Conservation (phyloP, 2,888 invertebrate genomes). For the Napeogenes sylphis region DNA sequence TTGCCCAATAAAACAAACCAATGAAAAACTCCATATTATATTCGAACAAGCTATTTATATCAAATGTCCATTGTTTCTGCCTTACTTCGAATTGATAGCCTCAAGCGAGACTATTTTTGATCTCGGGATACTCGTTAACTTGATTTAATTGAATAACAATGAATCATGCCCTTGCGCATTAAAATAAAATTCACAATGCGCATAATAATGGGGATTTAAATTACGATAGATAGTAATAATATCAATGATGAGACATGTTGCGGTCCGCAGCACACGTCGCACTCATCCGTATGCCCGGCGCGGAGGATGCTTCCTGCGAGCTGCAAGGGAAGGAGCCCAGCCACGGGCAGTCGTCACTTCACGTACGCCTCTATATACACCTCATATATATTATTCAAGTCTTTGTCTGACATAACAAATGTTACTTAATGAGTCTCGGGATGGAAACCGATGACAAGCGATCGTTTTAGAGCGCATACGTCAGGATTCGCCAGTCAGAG, state of each 20-base stretch:
- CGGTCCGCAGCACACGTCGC: constrained; percentile 51
- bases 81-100: constrained; percentile 65
- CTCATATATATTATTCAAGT: constrained; percentile 27
- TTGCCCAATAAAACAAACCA: constrained; percentile 69
- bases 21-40: constrained; percentile 62
- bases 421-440: constrained; percentile 19
- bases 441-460: constrained; percentile 15
- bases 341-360: constrained; percentile 44
- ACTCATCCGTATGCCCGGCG: constrained; percentile 70
- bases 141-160: constrained; percentile 52
- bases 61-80: constrained; percentile 70
- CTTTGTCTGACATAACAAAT: constrained; percentile 30
- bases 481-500: constrained; percentile 56
- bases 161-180: constrained; percentile 37
- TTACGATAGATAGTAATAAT: constrained; percentile 41
- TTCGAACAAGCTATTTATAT: constrained; percentile 72
- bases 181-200: constrained; percentile 36
- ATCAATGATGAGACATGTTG: constrained; percentile 34
- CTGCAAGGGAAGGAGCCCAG: constrained; percentile 45
- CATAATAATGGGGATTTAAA: constrained; percentile 16
- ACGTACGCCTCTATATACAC: constrained; percentile 30
- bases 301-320: constrained; percentile 66
- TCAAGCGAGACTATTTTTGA: constrained; percentile 50
- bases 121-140: constrained; percentile 51
- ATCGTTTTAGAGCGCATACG: constrained; percentile 24